Conservation (phyloP, 2,888 invertebrate genomes). For the Lycaena phlaeas region DNA sequence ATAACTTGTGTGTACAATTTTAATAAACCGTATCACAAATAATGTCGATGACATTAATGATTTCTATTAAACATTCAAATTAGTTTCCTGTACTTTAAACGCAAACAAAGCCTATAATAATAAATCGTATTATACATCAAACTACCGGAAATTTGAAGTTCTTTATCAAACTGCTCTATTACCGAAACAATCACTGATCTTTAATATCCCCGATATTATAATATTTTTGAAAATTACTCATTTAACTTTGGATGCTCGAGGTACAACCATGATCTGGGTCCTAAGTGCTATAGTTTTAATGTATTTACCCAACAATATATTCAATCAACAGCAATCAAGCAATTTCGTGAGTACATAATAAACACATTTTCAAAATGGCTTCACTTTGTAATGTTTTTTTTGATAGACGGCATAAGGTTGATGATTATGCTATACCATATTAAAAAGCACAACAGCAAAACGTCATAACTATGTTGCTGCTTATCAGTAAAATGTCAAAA, state of each 20-base stretch:
- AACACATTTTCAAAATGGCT: too few relatives aligned
- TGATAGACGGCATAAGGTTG: too few relatives aligned
- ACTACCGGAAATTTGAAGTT: neutral
- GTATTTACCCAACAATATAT: constrained; percentile 14
- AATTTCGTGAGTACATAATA: constrained; percentile 33
- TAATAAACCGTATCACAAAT: too few relatives aligned
- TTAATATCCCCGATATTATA: neutral
- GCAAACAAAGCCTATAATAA: neutral
- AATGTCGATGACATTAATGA: too few relatives aligned
- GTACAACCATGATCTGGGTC: constrained; percentile 18
- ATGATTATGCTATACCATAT: too few relatives aligned
- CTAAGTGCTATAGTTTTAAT: constrained; percentile 22
- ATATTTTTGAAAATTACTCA: neutral
- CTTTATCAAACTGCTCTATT: constrained; percentile 3
- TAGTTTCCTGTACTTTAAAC: neutral
- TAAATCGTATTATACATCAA: neutral
- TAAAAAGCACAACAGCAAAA: too few relatives aligned
- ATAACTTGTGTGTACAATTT: too few relatives aligned
- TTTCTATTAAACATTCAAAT: neutral
- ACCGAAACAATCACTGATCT: neutral
- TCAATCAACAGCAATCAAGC: constrained; percentile 27
- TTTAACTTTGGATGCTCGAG: neutral
- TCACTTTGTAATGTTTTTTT: too few relatives aligned
- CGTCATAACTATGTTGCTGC: too few relatives aligned
- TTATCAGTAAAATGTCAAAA: too few relatives aligned